phyloP scores from a whole-genome alignment of 2,888 invertebrate species.

The Myathropa florea region DNA sequence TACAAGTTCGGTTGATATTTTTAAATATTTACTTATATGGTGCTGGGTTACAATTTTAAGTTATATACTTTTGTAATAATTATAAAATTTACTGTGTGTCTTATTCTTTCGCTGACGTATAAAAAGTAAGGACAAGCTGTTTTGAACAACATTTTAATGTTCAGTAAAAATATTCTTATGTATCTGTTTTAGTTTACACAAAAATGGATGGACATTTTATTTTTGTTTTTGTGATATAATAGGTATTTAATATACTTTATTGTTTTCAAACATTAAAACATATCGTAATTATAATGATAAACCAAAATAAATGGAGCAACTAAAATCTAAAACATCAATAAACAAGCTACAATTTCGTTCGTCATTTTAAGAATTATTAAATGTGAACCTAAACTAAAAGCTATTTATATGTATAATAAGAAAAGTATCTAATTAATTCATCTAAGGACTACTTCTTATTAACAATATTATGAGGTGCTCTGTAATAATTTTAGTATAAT shows the following conservation, averaged over 20 bases:
- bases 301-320: slow-evolving; percentile 25
- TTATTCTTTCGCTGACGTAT: slow-evolving; percentile 17
- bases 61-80: neutral
- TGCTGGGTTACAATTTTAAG: slow-evolving; percentile 8
- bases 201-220: slow-evolving; percentile 69
- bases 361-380: neutral
- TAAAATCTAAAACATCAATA: slow-evolving; percentile 8
- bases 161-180: slow-evolving; percentile 48
- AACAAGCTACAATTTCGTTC: slow-evolving; percentile 22
- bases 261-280: neutral
- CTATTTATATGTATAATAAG: neutral
- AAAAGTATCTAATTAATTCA: neutral
- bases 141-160: slow-evolving; percentile 23
- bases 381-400: neutral
- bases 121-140: slow-evolving; percentile 54
- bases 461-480: slow-evolving; percentile 2
- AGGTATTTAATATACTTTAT: slow-evolving; percentile 9
- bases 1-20: slow-evolving; percentile 14
- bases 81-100: neutral
- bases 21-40: neutral
- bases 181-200: slow-evolving; percentile 31
- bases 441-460: slow-evolving; percentile 25
- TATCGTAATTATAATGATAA: neutral
- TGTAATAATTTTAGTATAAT: neutral
- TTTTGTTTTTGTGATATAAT: neutral